These are phyloP conservation scores for Drosophila santomea DNA, from an alignment of 1,140 invertebrate species.

Conservation along the genomic window DNA sequence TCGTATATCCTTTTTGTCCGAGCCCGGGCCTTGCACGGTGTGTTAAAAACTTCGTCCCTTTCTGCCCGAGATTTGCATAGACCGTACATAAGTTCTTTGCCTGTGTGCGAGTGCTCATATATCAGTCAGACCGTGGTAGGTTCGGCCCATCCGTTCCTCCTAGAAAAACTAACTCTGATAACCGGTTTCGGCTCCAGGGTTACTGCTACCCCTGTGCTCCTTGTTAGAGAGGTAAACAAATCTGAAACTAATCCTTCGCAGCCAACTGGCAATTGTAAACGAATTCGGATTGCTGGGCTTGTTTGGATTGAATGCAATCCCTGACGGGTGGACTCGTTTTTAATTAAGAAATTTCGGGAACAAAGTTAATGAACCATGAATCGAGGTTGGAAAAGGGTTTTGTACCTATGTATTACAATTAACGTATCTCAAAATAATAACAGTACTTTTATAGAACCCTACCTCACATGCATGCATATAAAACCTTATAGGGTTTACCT, in stretches of 20 bases:
- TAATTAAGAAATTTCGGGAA: slow-evolving; percentile 56
- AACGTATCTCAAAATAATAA: slow-evolving; percentile 6
- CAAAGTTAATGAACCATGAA: slow-evolving; percentile 55
- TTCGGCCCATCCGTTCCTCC: slow-evolving; percentile 13
- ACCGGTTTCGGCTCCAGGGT: slow-evolving; percentile 61
- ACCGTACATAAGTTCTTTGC: slow-evolving; percentile 21
- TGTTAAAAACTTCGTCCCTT: slow-evolving; percentile 69
- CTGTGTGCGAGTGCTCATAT: slow-evolving; percentile 30
- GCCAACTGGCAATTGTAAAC: slow-evolving; percentile 55
- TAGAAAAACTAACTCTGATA: slow-evolving; percentile 48
- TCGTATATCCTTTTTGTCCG: slow-evolving; percentile 68
- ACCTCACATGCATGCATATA: not conserved
- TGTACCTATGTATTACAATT: slow-evolving; percentile 6
- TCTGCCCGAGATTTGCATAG: slow-evolving; percentile 51
- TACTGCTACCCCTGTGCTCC: slow-evolving; percentile 32
- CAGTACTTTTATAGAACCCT: not conserved
- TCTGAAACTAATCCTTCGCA: slow-evolving; percentile 51
- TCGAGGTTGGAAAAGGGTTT: slow-evolving; percentile 8
- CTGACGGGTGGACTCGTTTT: slow-evolving; percentile 44
- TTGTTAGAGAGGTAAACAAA: slow-evolving; percentile 54
- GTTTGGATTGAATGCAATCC: slow-evolving; percentile 36
- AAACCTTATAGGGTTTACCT: not conserved
- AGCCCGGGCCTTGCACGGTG: slow-evolving; percentile 46
- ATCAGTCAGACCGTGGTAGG: slow-evolving; percentile 24
- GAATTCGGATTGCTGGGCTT: slow-evolving; percentile 40